Evolutionary conservation across 2,888 invertebrate genomes (phyloP).

Genomic region (Tetragonisca angustula): DNA sequence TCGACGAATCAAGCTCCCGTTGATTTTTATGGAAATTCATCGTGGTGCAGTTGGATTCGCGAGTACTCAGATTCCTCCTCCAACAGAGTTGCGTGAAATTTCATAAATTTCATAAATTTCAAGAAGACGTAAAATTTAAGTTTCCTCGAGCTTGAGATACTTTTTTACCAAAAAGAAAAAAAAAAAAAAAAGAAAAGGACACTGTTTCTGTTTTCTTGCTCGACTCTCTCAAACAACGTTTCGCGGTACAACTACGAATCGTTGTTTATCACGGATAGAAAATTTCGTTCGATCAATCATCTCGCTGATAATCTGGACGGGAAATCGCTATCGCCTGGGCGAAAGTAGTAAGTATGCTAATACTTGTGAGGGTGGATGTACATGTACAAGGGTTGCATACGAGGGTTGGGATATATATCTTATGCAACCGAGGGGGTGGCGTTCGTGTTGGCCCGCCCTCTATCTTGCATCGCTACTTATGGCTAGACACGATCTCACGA

Average conservation of each 20-base stretch:
- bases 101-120: too few relatives aligned
- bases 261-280: neutral
- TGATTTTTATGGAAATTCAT: too few relatives aligned
- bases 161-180: too few relatives aligned
- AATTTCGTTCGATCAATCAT: neutral
- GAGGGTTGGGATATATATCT: conserved; percentile 55
- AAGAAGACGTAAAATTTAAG: too few relatives aligned
- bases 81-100: too few relatives aligned
- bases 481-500: conserved; percentile 78
- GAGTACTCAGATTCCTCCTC: too few relatives aligned
- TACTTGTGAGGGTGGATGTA: conserved; percentile 16
- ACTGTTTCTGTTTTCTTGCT: too few relatives aligned
- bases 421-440: conserved; percentile 54
- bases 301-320: neutral
- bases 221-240: neutral
- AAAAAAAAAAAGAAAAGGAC: too few relatives aligned
- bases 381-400: neutral
- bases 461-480: conserved; percentile 80
- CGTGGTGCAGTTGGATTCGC: too few relatives aligned
- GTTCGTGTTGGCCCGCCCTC: conserved; percentile 52
- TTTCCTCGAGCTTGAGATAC: too few relatives aligned
- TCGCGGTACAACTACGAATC: neutral
- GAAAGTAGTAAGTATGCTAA: neutral
- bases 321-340: neutral
- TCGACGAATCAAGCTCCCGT: neutral